Evolutionary conservation across 2,888 invertebrate species (phyloP), one percentile per base, ranked within the genome.

Genomic region (Iselma pallidipennis): DNA sequence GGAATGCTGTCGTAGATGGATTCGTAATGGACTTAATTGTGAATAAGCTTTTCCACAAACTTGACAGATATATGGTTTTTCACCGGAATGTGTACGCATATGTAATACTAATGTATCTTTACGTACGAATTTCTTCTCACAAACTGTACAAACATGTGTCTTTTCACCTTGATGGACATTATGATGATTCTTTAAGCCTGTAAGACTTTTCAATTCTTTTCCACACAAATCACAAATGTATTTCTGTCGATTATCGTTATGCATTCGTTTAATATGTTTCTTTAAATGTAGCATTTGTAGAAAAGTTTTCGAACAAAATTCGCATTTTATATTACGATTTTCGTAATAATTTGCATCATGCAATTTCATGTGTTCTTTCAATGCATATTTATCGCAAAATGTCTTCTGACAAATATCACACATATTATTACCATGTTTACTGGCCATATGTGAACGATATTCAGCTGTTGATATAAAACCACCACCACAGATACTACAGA

Each of bases 41-140:
- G 84, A 84, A 77, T 86, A 87, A 1, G 84, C 84, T 72, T 86
- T 86, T 48, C 85, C 74, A 52, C 79, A 78, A 2, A 73, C 67
- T n/a, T 66, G 66, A 55, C 78, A 78, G n/a, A 65, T 60, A 48
- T 75, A 74, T 0, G 77, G 75, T 45, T 73, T 74, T 31, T 76
- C 74, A 0, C 74, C 74, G 1, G 75, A 75, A 54, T 77, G 76
- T 1, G 71, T 72, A 26, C 77, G 65, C 57, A 72, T 70, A 61
- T 80, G 80, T 37, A 74, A 72, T 25, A 72, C 76, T 3, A 79
- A 63, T 2, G 76, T 74, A 50, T 74, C 75, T 52, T 71, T 71
- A 57, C 73, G 76, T 10, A 76, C 73, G 29, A 80, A 74, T 14
- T 72, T 69, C 52, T 78, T 78, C 4, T 74, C 75, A 64, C 66